Evolutionary conservation across 2,797 vertebrate species (phyloP).

Genomic region (Channallabes apus): DNA sequence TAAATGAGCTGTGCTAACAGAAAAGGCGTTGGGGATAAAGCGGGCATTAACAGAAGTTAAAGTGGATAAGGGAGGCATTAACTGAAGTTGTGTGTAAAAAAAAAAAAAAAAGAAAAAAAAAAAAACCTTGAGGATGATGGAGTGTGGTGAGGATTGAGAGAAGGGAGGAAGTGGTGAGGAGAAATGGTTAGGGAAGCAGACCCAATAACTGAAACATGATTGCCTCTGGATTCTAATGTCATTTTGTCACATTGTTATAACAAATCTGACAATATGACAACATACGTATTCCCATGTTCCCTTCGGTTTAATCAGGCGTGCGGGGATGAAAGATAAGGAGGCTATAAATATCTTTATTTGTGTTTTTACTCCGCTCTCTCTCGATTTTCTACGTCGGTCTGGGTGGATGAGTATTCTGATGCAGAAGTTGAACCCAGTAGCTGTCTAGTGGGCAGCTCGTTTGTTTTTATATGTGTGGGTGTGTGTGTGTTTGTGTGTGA

Average conservation of each 20-base stretch:
- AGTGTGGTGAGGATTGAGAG: slow-evolving; percentile 58
- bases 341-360: slow-evolving; percentile 74
- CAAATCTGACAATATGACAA: slow-evolving; percentile 78
- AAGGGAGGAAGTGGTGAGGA: neutral
- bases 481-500: slow-evolving; percentile 41
- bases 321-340: slow-evolving; percentile 57
- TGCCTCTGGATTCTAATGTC: slow-evolving; percentile 75
- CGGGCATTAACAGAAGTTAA: slow-evolving; percentile 25
- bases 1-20: slow-evolving; percentile 78
- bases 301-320: slow-evolving; percentile 72
- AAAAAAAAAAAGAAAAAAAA: slow-evolving; percentile 76
- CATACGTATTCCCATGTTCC: slow-evolving; percentile 68
- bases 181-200: slow-evolving; percentile 26
- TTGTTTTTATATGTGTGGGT: slow-evolving; percentile 60
- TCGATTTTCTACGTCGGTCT: slow-evolving; percentile 58
- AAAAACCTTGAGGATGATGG: slow-evolving; percentile 71
- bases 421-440: slow-evolving; percentile 59
- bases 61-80: slow-evolving; percentile 78
- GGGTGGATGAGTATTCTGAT: slow-evolving; percentile 68
- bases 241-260: slow-evolving; percentile 77
- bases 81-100: slow-evolving; percentile 71
- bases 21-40: slow-evolving; percentile 73
- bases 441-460: slow-evolving; percentile 56
- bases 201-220: slow-evolving; percentile 77
- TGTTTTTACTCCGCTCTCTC: slow-evolving; percentile 48